These are phyloP conservation scores for Galbula dea DNA, from an alignment of 2,113 vertebrate species.

Conservation along the genomic window DNA sequence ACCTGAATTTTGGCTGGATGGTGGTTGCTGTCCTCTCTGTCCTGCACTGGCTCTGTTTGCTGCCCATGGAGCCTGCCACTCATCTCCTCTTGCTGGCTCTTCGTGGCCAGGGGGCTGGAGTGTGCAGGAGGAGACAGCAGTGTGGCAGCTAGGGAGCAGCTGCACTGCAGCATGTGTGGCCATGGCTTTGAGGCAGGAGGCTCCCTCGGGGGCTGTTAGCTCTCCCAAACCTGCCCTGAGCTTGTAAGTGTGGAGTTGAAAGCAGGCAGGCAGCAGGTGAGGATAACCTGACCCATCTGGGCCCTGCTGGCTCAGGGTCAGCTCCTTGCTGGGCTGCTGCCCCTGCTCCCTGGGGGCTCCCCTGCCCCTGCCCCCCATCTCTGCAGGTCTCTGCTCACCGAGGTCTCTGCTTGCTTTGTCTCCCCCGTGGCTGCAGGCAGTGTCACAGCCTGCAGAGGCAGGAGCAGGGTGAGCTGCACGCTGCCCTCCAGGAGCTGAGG, in stretches of 20 bases:
- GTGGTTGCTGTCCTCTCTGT: neutral
- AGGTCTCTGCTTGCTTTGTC: neutral
- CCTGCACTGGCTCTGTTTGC: accelerated
- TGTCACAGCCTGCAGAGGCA: conserved; percentile 53
- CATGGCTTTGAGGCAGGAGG: neutral
- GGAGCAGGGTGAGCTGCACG: conserved; percentile 39
- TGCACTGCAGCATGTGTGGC: neutral
- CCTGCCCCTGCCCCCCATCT: neutral
- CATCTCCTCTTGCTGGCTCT: neutral
- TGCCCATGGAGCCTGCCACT: neutral
- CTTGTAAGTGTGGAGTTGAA: neutral
- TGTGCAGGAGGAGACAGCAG: neutral
- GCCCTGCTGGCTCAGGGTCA: accelerated
- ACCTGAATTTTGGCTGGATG: neutral
- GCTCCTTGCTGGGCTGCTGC: neutral
- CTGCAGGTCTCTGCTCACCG: neutral
- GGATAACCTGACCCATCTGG: neutral
- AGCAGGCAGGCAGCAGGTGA: neutral
- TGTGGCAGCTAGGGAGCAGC: neutral
- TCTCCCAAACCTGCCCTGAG: neutral
- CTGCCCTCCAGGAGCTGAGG: conserved; percentile 67
- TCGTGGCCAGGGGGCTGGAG: neutral
- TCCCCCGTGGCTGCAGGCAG: conserved; percentile 59
- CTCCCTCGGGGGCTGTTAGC: neutral
- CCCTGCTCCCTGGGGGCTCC: accelerated